Conservation (phyloP, 1,140 invertebrate species). For the Tachypleus tridentatus region DNA sequence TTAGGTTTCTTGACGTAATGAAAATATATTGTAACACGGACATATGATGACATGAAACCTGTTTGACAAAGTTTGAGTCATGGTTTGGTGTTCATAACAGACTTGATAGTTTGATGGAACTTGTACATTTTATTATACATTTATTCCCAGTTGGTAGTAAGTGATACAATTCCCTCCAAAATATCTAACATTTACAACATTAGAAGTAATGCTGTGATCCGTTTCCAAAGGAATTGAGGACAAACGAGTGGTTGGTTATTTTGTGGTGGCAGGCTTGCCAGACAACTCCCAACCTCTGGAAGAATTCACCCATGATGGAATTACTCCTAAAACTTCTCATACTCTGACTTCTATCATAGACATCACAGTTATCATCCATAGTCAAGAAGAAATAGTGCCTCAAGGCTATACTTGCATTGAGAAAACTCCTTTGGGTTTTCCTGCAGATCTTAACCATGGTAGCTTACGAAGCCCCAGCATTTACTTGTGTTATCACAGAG, state of each 20-base stretch:
- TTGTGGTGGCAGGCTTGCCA: slow-evolving; percentile 90
- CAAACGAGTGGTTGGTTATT: slow-evolving; percentile 60
- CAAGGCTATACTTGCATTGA: slow-evolving; percentile 68
- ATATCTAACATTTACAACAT: background rate
- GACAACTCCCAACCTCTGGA: slow-evolving; percentile 62
- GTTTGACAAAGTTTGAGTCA: background rate
- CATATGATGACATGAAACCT: background rate
- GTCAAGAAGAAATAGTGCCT: slow-evolving; percentile 70
- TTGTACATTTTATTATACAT: background rate
- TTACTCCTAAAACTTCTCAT: slow-evolving; percentile 55
- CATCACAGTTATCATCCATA: slow-evolving; percentile 93
- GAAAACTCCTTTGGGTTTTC: slow-evolving; percentile 66
- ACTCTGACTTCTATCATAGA: slow-evolving; percentile 67
- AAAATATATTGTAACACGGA: no score
- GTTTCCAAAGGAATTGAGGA: slow-evolving; percentile 33
- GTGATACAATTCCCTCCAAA: background rate
- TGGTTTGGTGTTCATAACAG: background rate
- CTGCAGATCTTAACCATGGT: slow-evolving; percentile 94
- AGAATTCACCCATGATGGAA: slow-evolving; percentile 64
- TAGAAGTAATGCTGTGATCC: background rate
- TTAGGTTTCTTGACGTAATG: no score
- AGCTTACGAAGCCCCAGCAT: slow-evolving; percentile 84
- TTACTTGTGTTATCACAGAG: slow-evolving; percentile 80
- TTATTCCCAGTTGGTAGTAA: background rate
- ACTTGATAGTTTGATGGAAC: background rate